Evolutionary conservation across 35 echinoderm and acorn worm species (phyloP).

Genomic region (Holothuria glaberrima): DNA sequence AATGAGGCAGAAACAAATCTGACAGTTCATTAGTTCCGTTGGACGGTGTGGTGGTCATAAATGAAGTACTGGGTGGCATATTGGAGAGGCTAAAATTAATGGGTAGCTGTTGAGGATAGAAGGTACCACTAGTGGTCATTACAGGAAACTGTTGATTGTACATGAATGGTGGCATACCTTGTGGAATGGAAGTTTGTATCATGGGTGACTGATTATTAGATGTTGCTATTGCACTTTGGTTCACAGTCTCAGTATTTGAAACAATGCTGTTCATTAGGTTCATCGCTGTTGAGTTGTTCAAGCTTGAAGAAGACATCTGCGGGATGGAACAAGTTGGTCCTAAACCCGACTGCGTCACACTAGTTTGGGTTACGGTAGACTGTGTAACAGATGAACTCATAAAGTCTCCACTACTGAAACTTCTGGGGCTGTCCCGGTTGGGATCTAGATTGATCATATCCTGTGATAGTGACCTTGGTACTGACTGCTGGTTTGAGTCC

Average conservation of each 20-base stretch:
- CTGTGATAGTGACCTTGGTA: background rate
- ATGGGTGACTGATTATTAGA: background rate
- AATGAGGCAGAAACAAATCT: background rate
- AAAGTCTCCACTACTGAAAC: background rate
- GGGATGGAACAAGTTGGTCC: too few species aligned
- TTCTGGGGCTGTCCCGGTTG: background rate
- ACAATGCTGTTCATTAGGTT: too few species aligned
- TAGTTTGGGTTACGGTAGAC: too few species aligned
- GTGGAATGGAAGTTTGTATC: background rate
- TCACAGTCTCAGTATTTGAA: conserved; percentile 20
- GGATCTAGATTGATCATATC: background rate
- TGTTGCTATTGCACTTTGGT: conserved; percentile 47
- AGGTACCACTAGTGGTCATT: background rate
- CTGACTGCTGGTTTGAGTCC: background rate
- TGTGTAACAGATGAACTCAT: background rate
- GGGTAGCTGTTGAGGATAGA: background rate
- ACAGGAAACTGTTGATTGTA: background rate
- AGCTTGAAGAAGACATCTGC: too few species aligned
- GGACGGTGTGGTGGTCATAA: background rate
- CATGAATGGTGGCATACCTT: conserved; percentile 10
- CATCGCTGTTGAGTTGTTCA: too few species aligned
- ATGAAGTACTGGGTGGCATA: background rate
- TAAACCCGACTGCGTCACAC: too few species aligned
- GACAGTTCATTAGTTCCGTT: background rate
- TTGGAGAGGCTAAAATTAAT: background rate